A percentile compares a stretch with the other conserved stretches of the same genome.
phyloP scores from a whole-genome alignment of 2,888 invertebrate genomes.

The Scaptomyza tumidula region DNA sequence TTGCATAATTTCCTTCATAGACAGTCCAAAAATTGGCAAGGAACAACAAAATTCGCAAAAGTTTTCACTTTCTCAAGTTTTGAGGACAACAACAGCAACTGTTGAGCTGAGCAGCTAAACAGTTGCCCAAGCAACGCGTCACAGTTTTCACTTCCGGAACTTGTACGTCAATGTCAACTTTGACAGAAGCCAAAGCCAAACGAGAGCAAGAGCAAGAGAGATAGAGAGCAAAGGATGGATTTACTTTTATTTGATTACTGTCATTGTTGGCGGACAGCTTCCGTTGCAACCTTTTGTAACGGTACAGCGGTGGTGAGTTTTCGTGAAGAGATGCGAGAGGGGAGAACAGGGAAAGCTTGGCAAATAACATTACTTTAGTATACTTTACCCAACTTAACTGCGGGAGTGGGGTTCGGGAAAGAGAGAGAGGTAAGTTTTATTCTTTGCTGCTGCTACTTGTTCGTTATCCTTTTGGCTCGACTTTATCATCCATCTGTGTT shows the following conservation, averaged over 20 bases:
- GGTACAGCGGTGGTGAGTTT: constrained; percentile 1
- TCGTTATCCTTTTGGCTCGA: constrained; percentile 70
- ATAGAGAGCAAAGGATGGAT: constrained; percentile 50
- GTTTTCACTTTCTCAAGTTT: constrained; percentile 53
- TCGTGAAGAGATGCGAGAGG: background rate
- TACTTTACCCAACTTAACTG: constrained; percentile 12
- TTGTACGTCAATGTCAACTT: constrained; percentile 77
- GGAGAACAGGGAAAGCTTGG: constrained; percentile 4
- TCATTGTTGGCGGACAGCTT: constrained; percentile 67
- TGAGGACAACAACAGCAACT: constrained; percentile 37
- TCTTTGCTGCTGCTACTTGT: constrained; percentile 11
- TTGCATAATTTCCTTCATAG: background rate
- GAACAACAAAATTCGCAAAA: constrained; percentile 34
- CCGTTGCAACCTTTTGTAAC: constrained; percentile 38
- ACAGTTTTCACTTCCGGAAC: constrained; percentile 64
- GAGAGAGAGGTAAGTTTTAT: background rate
- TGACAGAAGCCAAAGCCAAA: constrained; percentile 63
- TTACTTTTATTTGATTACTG: constrained; percentile 81
- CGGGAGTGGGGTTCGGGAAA: background rate
- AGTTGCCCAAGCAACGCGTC: constrained; percentile 51
- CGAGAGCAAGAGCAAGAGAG: background rate
- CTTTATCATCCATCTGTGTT: constrained; percentile 70
- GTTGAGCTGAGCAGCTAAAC: constrained; percentile 64
- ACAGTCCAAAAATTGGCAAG: background rate
- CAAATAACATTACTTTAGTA: constrained; percentile 28